phyloP scores from a whole-genome alignment of 2,113 vertebrate genomes.

The Myodes glareolus region DNA sequence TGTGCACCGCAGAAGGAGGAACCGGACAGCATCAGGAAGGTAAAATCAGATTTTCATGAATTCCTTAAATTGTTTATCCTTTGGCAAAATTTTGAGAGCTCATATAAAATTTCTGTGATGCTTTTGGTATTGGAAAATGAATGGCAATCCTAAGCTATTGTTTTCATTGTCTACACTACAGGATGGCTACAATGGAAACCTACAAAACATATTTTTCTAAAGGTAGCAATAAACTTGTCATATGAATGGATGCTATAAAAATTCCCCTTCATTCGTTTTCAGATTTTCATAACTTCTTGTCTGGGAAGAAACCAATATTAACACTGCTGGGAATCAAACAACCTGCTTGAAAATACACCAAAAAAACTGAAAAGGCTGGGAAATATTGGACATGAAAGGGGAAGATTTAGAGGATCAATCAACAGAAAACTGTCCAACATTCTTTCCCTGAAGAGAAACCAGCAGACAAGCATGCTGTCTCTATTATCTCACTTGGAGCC shows the following conservation, averaged over 20 bases:
- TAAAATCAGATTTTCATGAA: not conserved
- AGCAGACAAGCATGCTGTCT: constrained; percentile 76
- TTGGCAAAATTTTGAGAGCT: not conserved
- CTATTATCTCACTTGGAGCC: constrained; percentile 77
- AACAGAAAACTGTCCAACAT: constrained; percentile 76
- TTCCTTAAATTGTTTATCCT: not conserved
- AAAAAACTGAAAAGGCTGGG: constrained; percentile 57
- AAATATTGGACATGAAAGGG: constrained; percentile 77
- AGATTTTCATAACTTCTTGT: constrained; percentile 72
- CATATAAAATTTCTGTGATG: not conserved
- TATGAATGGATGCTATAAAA: constrained; percentile 55
- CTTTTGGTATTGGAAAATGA: constrained; percentile 2
- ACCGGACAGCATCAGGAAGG: not conserved
- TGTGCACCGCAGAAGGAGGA: rapidly evolving
- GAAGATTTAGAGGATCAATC: constrained; percentile 83
- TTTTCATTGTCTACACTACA: constrained; percentile 42
- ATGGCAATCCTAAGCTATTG: not conserved
- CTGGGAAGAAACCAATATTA: constrained; percentile 52
- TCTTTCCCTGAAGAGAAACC: constrained; percentile 78
- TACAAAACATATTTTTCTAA: constrained; percentile 41
- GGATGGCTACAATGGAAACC: not conserved
- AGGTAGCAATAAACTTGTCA: constrained; percentile 60
- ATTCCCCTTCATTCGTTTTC: constrained; percentile 52
- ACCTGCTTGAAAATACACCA: constrained; percentile 61
- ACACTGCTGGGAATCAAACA: constrained; percentile 68